Conservation (phyloP, 2,888 invertebrate species). For the Odontothrips loti region DNA sequence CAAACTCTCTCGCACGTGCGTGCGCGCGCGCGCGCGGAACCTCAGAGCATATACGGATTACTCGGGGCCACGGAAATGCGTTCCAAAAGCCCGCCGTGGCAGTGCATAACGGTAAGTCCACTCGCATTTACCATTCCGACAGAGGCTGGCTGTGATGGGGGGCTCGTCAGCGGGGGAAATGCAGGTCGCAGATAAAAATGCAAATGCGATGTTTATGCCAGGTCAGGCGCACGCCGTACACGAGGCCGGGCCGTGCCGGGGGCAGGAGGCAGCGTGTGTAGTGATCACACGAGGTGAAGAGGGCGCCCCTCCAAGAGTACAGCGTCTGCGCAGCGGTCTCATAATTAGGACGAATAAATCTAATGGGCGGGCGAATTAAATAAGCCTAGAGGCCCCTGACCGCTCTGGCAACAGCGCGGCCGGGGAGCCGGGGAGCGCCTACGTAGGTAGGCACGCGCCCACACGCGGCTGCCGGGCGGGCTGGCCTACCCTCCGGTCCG, state of each 20-base stretch:
- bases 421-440: background rate
- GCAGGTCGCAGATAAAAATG: background rate
- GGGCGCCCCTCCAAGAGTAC: background rate
- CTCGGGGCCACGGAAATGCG: too few relatives aligned
- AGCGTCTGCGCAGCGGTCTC: too few relatives aligned
- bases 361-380: too few relatives aligned
- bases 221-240: background rate
- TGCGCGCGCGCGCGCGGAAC: too few relatives aligned
- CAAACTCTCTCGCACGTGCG: too few relatives aligned
- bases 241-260: background rate
- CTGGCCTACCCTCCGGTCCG: background rate
- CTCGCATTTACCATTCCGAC: background rate
- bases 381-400: too few relatives aligned
- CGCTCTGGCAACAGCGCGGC: background rate
- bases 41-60: too few relatives aligned
- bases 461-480: background rate
- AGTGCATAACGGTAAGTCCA: background rate
- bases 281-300: too few relatives aligned
- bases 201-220: background rate
- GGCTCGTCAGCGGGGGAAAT: background rate
- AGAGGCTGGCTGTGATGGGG: background rate
- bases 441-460: background rate
- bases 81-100: too few relatives aligned
- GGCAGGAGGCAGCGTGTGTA: background rate
- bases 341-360: too few relatives aligned